These are phyloP conservation scores for Cotesia vestalis DNA, from an alignment of 1,140 invertebrate species.

Conservation along the genomic window DNA sequence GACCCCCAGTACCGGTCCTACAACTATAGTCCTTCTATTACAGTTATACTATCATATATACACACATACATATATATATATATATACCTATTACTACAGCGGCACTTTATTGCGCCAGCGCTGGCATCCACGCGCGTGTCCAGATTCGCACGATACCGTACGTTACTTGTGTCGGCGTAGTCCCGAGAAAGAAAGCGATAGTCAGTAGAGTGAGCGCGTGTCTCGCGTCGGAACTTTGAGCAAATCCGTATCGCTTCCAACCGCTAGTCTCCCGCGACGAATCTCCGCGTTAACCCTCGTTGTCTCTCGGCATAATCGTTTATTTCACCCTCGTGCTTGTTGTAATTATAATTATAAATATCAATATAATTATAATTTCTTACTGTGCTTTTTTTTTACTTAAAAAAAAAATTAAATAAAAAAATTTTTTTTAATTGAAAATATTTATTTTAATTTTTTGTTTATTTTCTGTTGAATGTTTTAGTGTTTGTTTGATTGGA, in stretches of 20 bases:
- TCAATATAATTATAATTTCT: too few relatives aligned
- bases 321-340: background rate
- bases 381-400: too few relatives aligned
- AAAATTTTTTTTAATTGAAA: too few relatives aligned
- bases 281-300: slow-evolving; percentile 13
- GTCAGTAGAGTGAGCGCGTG: background rate
- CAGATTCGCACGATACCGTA: slow-evolving; percentile 28
- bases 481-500: too few relatives aligned
- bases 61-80: too few relatives aligned
- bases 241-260: slow-evolving; percentile 13
- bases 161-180: slow-evolving; percentile 5
- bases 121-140: slow-evolving; percentile 26
- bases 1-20: background rate
- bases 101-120: slow-evolving; percentile 27
- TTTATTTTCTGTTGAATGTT: too few relatives aligned
- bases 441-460: too few relatives aligned
- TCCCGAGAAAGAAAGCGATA: too few relatives aligned
- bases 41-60: background rate
- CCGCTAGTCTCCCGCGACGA: slow-evolving; percentile 21
- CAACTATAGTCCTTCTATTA: background rate
- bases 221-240: slow-evolving; percentile 12
- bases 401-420: too few relatives aligned
- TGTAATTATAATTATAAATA: too few relatives aligned
- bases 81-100: background rate
- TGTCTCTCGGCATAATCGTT: slow-evolving; percentile 8